Conservation (phyloP, 2,888 invertebrate species). For the Pollenia labialis region DNA sequence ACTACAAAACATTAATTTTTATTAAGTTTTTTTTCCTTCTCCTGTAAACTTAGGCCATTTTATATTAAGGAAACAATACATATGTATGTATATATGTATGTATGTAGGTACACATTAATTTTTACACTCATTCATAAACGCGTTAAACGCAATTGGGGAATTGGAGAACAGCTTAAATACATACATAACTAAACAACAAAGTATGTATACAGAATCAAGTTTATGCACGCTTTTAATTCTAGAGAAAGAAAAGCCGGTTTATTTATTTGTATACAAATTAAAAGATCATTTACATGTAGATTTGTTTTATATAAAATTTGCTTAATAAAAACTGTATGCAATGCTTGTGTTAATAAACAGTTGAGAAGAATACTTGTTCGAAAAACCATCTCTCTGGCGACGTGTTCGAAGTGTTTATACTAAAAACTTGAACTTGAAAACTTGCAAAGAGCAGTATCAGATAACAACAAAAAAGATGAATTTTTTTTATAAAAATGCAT, state of each 20-base stretch:
- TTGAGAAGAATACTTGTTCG: conserved; percentile 50
- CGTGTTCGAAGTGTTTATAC: neutral
- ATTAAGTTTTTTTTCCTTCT: too few relatives aligned
- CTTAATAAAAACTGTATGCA: conserved; percentile 63
- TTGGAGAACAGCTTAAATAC: neutral
- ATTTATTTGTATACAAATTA: conserved; percentile 14
- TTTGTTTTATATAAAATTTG: conserved; percentile 31
- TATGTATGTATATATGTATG: neutral
- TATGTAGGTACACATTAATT: neutral
- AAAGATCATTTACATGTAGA: conserved; percentile 39
- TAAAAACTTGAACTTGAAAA: conserved; percentile 52
- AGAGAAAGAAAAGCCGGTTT: conserved; percentile 68
- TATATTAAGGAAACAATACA: neutral
- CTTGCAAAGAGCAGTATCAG: neutral
- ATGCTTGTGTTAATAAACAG: conserved; percentile 40
- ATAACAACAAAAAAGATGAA: conserved; percentile 26
- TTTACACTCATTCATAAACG: conserved; percentile 40
- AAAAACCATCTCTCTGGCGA: conserved; percentile 38
- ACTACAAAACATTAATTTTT: too few relatives aligned
- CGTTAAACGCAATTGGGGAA: conserved; percentile 10
- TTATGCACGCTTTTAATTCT: conserved; percentile 30
- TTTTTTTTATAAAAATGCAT: neutral
- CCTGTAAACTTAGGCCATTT: neutral
- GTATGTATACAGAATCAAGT: conserved; percentile 33
- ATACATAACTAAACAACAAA: conserved; percentile 1